Percentiles rank a stretch among this genome's conserved stretches.
These are phyloP conservation scores for Syngnathus floridae DNA, from an alignment of 2,113 vertebrate species.

Conservation along the genomic window DNA sequence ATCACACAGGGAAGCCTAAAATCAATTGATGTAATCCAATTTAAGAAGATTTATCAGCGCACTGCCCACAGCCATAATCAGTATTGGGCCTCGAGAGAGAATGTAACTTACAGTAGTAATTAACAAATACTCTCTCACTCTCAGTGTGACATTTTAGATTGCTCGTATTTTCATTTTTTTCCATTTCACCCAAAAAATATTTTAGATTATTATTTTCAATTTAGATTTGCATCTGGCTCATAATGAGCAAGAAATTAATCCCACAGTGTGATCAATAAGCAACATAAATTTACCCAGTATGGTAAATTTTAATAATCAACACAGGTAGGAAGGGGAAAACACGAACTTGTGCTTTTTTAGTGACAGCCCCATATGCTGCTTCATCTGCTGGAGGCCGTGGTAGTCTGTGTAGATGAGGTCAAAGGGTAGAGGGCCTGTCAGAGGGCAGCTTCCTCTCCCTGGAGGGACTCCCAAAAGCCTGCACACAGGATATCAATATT, in stretches of 20 bases:
- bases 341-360: conserved; percentile 93
- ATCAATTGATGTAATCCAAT: conserved; percentile 23
- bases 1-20: conserved; percentile 19
- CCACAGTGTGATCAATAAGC: not conserved
- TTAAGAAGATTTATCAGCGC: conserved; percentile 21
- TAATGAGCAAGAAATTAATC: not conserved
- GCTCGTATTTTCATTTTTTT: too few relatives aligned
- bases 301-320: too few relatives aligned
- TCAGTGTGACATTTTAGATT: not conserved
- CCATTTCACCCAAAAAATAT: too few relatives aligned
- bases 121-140: conserved; percentile 16
- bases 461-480: conserved; percentile 94
- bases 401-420: conserved; percentile 98
- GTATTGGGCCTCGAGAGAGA: conserved; percentile 7
- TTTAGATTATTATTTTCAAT: too few relatives aligned
- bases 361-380: conserved; percentile 94
- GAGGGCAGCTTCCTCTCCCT: conserved; percentile 90
- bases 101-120: not conserved
- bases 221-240: conserved; percentile 13
- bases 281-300: not conserved
- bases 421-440: conserved; percentile 84
- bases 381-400: conserved; percentile 95
- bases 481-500: conserved; percentile 21
- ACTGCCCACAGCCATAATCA: conserved; percentile 12
- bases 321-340: not conserved